phyloP scores from a whole-genome alignment of 2,888 invertebrate genomes.

The Prionchulus punctatus region DNA sequence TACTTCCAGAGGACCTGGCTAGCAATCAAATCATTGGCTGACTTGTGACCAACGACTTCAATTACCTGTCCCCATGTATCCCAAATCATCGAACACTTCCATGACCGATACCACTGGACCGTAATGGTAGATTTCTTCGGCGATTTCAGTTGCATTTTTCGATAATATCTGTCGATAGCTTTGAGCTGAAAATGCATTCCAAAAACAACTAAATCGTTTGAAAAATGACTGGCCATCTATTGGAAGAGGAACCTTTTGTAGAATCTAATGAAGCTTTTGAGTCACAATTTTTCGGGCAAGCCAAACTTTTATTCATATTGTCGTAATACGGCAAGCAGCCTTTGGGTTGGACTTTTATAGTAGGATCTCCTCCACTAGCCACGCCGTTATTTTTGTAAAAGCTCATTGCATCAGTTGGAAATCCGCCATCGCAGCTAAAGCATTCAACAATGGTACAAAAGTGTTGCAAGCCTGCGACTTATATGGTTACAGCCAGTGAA shows the following conservation, averaged over 20 bases:
- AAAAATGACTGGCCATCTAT: too few relatives aligned
- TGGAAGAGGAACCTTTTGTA: too few relatives aligned
- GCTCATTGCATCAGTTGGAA: not conserved
- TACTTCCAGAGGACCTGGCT: too few relatives aligned
- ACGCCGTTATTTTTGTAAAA: not conserved
- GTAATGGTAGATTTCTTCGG: not conserved
- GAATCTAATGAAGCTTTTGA: not conserved
- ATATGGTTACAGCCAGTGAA: too few relatives aligned
- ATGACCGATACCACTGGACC: not conserved
- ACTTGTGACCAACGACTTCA: too few relatives aligned
- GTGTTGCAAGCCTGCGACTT: too few relatives aligned
- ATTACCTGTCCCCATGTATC: not conserved
- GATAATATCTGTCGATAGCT: not conserved
- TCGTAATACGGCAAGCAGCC: not conserved
- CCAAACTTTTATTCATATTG: not conserved
- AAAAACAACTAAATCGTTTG: too few relatives aligned
- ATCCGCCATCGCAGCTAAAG: not conserved
- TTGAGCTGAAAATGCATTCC: not conserved
- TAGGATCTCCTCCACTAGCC: not conserved
- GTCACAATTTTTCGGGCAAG: not conserved
- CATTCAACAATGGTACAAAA: too few relatives aligned
- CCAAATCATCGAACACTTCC: not conserved
- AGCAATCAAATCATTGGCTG: too few relatives aligned
- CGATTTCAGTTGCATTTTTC: not conserved
- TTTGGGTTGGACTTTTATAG: not conserved